Evolutionary conservation across 2,888 invertebrate genomes (phyloP), one percentile per base, ranked within the genome.

Genomic region (Dexiosoma caninum): DNA sequence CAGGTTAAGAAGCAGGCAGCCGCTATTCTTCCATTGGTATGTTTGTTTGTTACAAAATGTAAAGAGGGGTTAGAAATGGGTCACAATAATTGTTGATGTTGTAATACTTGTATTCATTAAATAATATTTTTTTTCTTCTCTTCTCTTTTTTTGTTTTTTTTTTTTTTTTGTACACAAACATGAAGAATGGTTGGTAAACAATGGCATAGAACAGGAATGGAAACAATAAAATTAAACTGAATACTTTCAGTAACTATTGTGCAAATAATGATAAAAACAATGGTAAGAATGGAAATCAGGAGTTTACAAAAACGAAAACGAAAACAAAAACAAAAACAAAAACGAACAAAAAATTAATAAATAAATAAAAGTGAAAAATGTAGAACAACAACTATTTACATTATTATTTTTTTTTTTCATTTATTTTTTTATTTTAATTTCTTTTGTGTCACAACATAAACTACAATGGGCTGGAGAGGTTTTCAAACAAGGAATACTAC

Each of bases 21-120:
- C 35, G 14, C 42, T n/a, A n/a, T 53, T 40, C 37, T 51, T 49
- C 44, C 21, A 49, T 62, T 14, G 14, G 53, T 57, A 5, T 37
- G 23, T 78, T 71, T 42, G 32, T 12, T 32, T 57, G 30, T 49
- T 35, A 21, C n/a, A n/a, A n/a, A n/a, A 64, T 49, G n/a, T 30
- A 44, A 27, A 72, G 57, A 66, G 40, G 57, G 77, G 62, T 70
- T 70, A 49, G n/a, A 78, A 71, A 78, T 78, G 60, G 77, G 77
- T 78, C 77, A 78, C 21, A 78, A 64, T 78, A 78, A 71, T 78
- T 78, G 77, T 42, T 57, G 49, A 70, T 59, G 40, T 78, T 66
- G 77, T 59, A 70, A 64, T 64, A 71, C 46, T 77, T 70, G 46
- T 57, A 62, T 69, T 60, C 51, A 60, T 69, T 69, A 67, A 46